phyloP scores from a whole-genome alignment of 2,113 vertebrate species.

The Sprattus sprattus region DNA sequence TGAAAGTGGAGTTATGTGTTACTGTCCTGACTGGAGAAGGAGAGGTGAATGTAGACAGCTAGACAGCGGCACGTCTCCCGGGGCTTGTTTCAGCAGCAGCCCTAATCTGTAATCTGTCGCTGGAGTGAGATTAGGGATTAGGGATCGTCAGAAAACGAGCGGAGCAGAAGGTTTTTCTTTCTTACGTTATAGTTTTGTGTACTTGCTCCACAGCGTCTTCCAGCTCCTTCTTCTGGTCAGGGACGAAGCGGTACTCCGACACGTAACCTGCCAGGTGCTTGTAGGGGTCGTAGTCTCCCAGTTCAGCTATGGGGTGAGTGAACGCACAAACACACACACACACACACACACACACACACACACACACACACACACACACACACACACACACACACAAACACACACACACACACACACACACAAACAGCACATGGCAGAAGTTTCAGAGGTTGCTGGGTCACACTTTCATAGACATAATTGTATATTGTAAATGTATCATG shows the following conservation, averaged over 20 bases:
- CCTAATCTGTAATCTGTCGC: constrained; percentile 29
- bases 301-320: constrained; percentile 73
- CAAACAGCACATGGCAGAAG: not conserved
- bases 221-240: constrained; percentile 87
- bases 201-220: constrained; percentile 81
- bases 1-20: not conserved
- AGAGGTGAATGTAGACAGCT: not conserved
- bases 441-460: not conserved
- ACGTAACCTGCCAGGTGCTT: constrained; percentile 81
- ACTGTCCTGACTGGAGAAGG: not conserved
- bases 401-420: not conserved
- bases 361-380: not conserved
- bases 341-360: not conserved
- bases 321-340: not conserved
- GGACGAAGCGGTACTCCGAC: constrained; percentile 85
- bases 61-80: not conserved
- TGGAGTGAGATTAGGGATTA: constrained; percentile 36
- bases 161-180: not conserved
- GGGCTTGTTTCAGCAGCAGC: not conserved
- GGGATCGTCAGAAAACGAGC: not conserved
- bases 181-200: constrained; percentile 86
- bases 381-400: constrained; percentile 19
- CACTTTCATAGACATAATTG: not conserved
- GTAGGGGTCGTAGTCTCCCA: constrained; percentile 84
- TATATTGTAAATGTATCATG: no score